phyloP scores from a whole-genome alignment of 2,797 vertebrate species.

The Limnodromus scolopaceus region DNA sequence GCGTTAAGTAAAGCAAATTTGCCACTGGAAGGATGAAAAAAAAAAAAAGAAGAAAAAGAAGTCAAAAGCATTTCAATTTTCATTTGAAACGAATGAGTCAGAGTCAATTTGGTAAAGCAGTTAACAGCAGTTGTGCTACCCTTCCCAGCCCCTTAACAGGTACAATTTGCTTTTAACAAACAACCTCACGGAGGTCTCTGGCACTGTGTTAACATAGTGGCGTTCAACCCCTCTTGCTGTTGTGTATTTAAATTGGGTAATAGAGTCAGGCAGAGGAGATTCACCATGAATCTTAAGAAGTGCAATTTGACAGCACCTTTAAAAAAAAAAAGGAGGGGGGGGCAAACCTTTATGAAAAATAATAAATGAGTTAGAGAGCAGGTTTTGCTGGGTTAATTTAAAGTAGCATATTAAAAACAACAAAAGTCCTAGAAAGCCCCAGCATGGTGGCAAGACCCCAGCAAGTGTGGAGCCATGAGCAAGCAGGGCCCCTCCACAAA shows the following conservation, averaged over 20 bases:
- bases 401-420: neutral
- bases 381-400: neutral
- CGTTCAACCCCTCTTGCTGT: slow-evolving; percentile 61
- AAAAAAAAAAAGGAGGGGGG: neutral
- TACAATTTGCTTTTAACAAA: slow-evolving; percentile 81
- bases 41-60: slow-evolving; percentile 27
- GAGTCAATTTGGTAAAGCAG: slow-evolving; percentile 77
- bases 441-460: neutral
- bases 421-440: neutral
- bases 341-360: neutral
- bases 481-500: neutral
- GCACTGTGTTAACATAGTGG: slow-evolving; percentile 69
- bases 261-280: slow-evolving; percentile 56
- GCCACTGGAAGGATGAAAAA: slow-evolving; percentile 48
- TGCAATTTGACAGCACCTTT: slow-evolving; percentile 50
- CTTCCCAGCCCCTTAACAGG: slow-evolving; percentile 71
- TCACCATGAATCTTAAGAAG: slow-evolving; percentile 70
- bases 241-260: slow-evolving; percentile 75
- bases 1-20: slow-evolving; percentile 79
- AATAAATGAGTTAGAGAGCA: slow-evolving; percentile 12
- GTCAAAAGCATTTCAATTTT: slow-evolving; percentile 78
- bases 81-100: slow-evolving; percentile 76
- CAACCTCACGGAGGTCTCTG: slow-evolving; percentile 72
- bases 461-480: neutral
- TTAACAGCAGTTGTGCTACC: slow-evolving; percentile 68